These are phyloP conservation scores for Platanista minor DNA, from an alignment of 2,113 vertebrate species.

Conservation along the genomic window DNA sequence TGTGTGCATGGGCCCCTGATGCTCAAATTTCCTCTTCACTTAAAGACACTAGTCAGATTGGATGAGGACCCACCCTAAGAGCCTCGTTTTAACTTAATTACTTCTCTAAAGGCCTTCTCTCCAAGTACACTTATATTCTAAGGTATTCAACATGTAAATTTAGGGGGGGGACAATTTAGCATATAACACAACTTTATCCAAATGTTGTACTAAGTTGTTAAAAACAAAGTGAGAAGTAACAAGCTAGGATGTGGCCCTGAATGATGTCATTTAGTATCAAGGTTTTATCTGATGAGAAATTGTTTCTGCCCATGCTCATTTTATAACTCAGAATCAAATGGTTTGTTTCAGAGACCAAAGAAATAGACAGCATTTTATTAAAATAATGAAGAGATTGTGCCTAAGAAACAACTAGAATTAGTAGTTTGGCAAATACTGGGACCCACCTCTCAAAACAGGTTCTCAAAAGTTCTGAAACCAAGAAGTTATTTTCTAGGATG, in stretches of 20 bases:
- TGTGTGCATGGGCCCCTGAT: not conserved
- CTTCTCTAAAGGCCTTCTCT: not conserved
- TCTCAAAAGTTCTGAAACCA: not conserved
- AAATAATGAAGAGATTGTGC: not conserved
- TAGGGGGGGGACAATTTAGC: not conserved
- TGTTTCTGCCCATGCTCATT: not conserved
- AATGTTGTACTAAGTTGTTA: not conserved
- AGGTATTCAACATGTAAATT: not conserved
- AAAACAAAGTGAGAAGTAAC: not conserved
- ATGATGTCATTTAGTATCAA: not conserved
- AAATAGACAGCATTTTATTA: not conserved
- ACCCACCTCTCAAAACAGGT: not conserved
- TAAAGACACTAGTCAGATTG: not conserved
- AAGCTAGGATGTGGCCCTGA: not conserved
- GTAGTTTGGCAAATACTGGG: not conserved
- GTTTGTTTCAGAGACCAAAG: not conserved
- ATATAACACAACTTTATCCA: not conserved
- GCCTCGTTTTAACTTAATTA: not conserved
- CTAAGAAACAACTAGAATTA: not conserved
- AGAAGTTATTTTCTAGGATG: not conserved
- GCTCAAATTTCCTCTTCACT: not conserved
- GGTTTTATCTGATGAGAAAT: conserved; percentile 2
- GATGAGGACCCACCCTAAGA: not conserved
- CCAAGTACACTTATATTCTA: not conserved
- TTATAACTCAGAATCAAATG: not conserved